Evolutionary conservation across 2,113 vertebrate species (phyloP).

Genomic region (Antigone vipio): DNA sequence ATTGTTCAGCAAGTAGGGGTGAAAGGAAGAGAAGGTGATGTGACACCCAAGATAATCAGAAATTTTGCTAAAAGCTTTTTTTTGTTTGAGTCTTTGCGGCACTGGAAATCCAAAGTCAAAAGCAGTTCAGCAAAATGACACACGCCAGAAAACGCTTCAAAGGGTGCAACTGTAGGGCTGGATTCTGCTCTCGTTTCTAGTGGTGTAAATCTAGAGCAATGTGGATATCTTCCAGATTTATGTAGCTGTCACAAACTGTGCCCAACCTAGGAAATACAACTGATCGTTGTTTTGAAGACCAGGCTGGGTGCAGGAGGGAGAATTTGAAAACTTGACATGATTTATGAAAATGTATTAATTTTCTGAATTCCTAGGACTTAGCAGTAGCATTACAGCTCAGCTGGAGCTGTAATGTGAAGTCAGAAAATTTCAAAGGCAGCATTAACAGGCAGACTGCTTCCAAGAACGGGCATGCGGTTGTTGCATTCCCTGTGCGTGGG

Average conservation of each 20-base stretch:
- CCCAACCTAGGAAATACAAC: not conserved
- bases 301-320: not conserved
- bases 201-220: not conserved
- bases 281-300: not conserved
- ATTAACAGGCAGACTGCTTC: not conserved
- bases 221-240: not conserved
- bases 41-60: not conserved
- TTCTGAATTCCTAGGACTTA: constrained; percentile 37
- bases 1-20: not conserved
- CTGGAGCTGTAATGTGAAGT: not conserved
- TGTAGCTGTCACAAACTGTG: not conserved
- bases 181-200: not conserved
- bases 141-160: not conserved
- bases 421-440: not conserved
- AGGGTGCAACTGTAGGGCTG: not conserved
- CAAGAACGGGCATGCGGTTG: not conserved
- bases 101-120: not conserved
- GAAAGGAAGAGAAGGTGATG: not conserved
- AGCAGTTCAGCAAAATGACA: not conserved
- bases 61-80: not conserved
- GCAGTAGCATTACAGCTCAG: not conserved
- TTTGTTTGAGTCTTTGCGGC: not conserved
- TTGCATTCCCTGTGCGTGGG: not conserved
- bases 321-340: not conserved
- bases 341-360: constrained; percentile 38